Evolutionary conservation across 1,140 invertebrate species (phyloP), one percentile per base, ranked within the genome.

Genomic region (Drosophila yakuba): DNA sequence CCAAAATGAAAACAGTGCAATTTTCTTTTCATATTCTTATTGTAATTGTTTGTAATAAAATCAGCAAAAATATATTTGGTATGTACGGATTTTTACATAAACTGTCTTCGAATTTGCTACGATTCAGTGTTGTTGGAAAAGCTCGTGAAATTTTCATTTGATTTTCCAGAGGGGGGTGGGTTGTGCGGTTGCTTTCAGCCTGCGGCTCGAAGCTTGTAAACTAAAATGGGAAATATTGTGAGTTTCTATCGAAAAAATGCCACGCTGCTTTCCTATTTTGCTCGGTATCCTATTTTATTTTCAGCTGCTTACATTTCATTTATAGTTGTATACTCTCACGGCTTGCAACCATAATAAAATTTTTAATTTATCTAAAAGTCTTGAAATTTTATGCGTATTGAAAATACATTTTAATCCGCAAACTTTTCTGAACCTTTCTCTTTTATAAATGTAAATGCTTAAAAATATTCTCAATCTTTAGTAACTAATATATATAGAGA

Each of bases 181-280:
- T 32, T 25, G 36, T 71, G 74, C 44, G 74, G 74, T 78, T 76
- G 54, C 41, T 60, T 56, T 35, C 64, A 17, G 68, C 58, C 54
- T 60, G 57, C 28, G 71, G 83, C 43, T 39, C 47, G 25, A 82
- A 75, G 68, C 47, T 86, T 76, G 83, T 74, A 80, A 80, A 88
- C 78, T 88, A 80, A 88, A 88, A 88, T 80, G 61, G 62, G 74
- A 83, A 88, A 88, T 83, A 83, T 80, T 88, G 68, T 83, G 62
- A 68, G 39, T 58, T 60, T 50, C 38, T 72, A 76, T 88, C 62
- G 71, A 73, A 68, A 63, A 78, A 71, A 74, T 66, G 47, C 44
- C 15, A 38, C 48, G 25, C 32, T 77, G 41, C 58, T 15, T 51
- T 15, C n/a, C 41, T 10, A n/a, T 54, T 57, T 39, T 20, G 17